phyloP scores from a whole-genome alignment of 2,113 vertebrate genomes.

The Brachionichthys hirsutus region DNA sequence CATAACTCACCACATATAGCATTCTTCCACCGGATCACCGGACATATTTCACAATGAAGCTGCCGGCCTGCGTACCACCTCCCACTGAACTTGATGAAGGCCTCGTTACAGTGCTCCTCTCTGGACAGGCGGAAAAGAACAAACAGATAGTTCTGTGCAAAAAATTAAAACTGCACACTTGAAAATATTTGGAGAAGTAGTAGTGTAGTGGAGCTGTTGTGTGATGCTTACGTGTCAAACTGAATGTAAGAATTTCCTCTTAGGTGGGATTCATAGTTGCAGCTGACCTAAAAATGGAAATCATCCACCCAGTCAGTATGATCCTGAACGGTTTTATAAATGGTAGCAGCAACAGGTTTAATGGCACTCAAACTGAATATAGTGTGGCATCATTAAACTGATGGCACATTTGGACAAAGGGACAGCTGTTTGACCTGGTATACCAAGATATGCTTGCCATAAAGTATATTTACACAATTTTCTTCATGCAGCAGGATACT shows the following conservation, averaged over 20 bases:
- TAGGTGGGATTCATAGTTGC: slow-evolving; percentile 94
- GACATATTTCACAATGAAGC: slow-evolving; percentile 94
- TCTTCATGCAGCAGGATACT: no score
- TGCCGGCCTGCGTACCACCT: slow-evolving; percentile 95
- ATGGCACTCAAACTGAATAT: no score
- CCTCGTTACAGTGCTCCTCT: slow-evolving; percentile 91
- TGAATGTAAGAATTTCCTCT: slow-evolving; percentile 97
- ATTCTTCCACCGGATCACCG: slow-evolving; percentile 97
- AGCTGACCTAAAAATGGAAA: slow-evolving; percentile 84
- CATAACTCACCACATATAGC: slow-evolving; percentile 90
- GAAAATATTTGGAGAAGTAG: neutral
- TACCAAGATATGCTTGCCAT: no score
- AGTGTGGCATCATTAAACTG: no score
- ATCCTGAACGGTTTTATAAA: neutral
- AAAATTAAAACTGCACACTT: neutral
- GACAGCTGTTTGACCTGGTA: no score
- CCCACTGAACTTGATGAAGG: slow-evolving; percentile 90
- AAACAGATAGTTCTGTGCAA: neutral
- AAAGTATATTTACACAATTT: no score
- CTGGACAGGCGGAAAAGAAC: slow-evolving; percentile 62
- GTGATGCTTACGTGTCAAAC: slow-evolving; percentile 88
- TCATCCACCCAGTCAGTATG: neutral
- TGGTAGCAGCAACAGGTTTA: no score
- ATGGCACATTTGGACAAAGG: no score
- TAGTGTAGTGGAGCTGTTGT: neutral